Evolutionary conservation across 2,888 invertebrate genomes (phyloP).

Genomic region (Noctuana brunneofusca): DNA sequence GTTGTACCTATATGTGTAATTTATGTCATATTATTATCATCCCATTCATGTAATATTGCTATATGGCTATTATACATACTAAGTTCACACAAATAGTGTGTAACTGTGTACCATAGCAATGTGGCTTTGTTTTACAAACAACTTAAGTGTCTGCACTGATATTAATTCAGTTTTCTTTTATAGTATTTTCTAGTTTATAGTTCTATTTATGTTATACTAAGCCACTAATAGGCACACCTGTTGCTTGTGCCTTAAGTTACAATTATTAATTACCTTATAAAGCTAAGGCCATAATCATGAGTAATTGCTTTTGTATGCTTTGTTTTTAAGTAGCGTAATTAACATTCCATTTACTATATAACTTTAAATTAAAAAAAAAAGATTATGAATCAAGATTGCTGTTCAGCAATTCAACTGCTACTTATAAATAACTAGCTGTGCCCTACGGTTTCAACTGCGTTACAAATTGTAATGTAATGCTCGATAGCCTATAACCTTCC

Average conservation of each 20-base stretch:
- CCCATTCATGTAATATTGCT: not conserved
- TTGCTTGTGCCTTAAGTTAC: constrained; percentile 16
- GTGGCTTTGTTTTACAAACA: constrained; percentile 13
- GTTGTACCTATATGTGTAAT: not conserved
- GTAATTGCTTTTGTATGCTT: not conserved
- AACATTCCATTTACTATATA: not conserved
- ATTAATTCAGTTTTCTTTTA: constrained; percentile 3
- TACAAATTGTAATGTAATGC: no score
- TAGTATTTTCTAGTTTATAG: constrained; percentile 1
- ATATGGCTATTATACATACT: not conserved
- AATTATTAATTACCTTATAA: not conserved
- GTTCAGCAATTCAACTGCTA: no score
- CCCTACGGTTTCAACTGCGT: no score
- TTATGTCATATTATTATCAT: not conserved
- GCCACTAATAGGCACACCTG: constrained; percentile 11
- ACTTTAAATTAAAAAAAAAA: no score
- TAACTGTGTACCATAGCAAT: not conserved
- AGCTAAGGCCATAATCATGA: not conserved
- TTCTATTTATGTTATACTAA: not conserved
- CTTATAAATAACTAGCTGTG: no score
- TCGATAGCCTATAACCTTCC: no score
- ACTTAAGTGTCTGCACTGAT: constrained; percentile 1
- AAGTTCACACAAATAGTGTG: not conserved
- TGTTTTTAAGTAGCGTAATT: not conserved
- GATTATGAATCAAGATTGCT: no score